These are phyloP conservation scores for Sebastes melanostomus DNA, from an alignment of 2,797 vertebrate species.

Conservation along the genomic window DNA sequence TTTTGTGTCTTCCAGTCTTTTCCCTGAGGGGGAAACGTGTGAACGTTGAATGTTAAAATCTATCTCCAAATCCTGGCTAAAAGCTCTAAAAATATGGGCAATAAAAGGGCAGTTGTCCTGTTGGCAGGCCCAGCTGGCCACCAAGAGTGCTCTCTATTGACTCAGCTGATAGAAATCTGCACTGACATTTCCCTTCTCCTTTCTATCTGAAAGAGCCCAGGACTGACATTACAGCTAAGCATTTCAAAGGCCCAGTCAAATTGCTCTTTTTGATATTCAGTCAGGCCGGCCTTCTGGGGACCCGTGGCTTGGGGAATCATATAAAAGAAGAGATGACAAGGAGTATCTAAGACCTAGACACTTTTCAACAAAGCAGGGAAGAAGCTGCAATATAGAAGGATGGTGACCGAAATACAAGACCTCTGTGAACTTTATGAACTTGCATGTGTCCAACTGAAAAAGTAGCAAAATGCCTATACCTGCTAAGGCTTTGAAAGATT, in stretches of 20 bases:
- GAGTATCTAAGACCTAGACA: slow-evolving; percentile 18
- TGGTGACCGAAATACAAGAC: slow-evolving; percentile 1
- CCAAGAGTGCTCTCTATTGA: slow-evolving; percentile 64
- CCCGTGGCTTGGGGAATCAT: slow-evolving; percentile 12
- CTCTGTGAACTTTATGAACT: slow-evolving; percentile 26
- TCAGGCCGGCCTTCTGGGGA: slow-evolving; percentile 52
- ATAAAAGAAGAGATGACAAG: slow-evolving; percentile 54
- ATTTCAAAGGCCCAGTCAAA: slow-evolving; percentile 74
- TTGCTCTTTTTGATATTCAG: slow-evolving; percentile 67
- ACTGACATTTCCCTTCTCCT: slow-evolving; percentile 78
- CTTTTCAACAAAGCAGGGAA: slow-evolving; percentile 35
- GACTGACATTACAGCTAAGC: slow-evolving; percentile 70
- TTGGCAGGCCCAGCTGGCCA: slow-evolving; percentile 60
- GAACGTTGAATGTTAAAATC: slow-evolving; percentile 46
- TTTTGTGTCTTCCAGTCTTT: background rate
- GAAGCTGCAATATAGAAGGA: background rate
- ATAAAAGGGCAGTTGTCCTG: slow-evolving; percentile 61
- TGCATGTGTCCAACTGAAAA: background rate
- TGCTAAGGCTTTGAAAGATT: background rate
- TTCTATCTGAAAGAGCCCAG: slow-evolving; percentile 75
- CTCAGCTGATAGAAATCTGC: slow-evolving; percentile 72
- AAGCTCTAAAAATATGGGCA: slow-evolving; percentile 38
- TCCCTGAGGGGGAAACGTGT: background rate
- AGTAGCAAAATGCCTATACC: background rate
- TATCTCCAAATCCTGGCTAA: slow-evolving; percentile 35